Percentiles rank a stretch among this genome's conserved stretches.
Evolutionary conservation across 2,113 vertebrate species (phyloP).

Genomic region (Natator depressus): DNA sequence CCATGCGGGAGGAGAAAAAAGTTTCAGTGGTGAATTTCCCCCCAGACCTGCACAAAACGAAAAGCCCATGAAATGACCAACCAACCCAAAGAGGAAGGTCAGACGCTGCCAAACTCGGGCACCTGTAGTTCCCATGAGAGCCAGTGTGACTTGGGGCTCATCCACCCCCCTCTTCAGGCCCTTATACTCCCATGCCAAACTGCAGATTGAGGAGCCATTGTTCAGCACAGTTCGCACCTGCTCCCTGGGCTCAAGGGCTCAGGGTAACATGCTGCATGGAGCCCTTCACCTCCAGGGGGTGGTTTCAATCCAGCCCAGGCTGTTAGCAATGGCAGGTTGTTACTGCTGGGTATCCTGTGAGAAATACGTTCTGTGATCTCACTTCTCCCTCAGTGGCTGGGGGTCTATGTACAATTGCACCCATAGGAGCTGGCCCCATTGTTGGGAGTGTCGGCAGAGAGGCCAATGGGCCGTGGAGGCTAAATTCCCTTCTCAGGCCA

Average conservation of each 20-base stretch:
- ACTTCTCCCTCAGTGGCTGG: not conserved
- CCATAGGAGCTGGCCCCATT: not conserved
- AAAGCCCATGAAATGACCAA: not conserved
- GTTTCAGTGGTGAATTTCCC: not conserved
- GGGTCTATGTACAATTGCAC: not conserved
- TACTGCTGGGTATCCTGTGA: not conserved
- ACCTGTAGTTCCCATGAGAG: not conserved
- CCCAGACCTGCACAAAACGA: not conserved
- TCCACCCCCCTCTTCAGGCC: not conserved
- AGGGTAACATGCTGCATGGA: not conserved
- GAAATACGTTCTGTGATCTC: too few relatives aligned
- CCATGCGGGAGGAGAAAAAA: not conserved
- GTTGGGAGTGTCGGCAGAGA: not conserved
- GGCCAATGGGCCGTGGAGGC: not conserved
- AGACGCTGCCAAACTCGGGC: not conserved
- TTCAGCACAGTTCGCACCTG: not conserved
- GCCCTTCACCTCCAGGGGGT: not conserved
- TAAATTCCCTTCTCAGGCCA: not conserved
- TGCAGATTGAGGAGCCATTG: not conserved
- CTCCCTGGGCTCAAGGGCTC: accelerated
- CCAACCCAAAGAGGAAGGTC: not conserved
- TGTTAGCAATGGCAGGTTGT: not conserved
- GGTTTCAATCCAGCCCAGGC: not conserved
- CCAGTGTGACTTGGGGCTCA: not conserved
- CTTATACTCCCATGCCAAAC: too few relatives aligned